Base-by-base conservation (phyloP, 2,113 vertebrate species). In the Nothoprocta pentlandii region DNA sequence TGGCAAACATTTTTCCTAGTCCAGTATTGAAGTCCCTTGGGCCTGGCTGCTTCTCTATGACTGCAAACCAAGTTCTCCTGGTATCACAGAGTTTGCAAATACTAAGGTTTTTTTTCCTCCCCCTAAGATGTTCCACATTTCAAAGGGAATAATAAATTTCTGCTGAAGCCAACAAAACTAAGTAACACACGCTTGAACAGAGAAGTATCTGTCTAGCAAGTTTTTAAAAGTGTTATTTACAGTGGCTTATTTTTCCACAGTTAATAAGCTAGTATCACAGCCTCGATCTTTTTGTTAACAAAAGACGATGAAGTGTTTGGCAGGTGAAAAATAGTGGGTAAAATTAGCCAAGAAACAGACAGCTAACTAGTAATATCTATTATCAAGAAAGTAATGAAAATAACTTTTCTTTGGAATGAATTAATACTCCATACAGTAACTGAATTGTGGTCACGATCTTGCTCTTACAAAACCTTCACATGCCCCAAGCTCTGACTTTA, bases 121-220 rank as follows among this genome's bases (percentile, higher is more conserved):
- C 83, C 68, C 90, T 97, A 95, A 96, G 92, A 98, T 88, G 73
- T 95, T 90, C 89, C 96, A 96, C 85, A 96, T 96, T 98, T 97
- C 89, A 96, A 97, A 97, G 87, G 94, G 91, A 95, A 95, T 95
- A 87, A 90, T 93, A 94, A 96, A 97, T 97, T 96, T 95, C 59
- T 92, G 92, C 91, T 96, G 88, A 97, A 96, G 74, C 80, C 92
- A 95, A 94, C 89, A 95, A 89, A 90, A 96, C 56, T n/a, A 85
- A 89, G 85, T 47, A 82, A 80, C 70, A 84, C 73, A 51, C 7
- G 64, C 22, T 77, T 17, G 70, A 19, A 84, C 4, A 92, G 91
- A 79, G 61, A 83, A 95, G 68, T 71, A 86, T 79, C 85, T 94
- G 66, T 46, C 54, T 86, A 94, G 69, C 83, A 95, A 88, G 53